Base-by-base conservation (phyloP, 2,888 invertebrate species). In the Ecliptopera silaceata region DNA sequence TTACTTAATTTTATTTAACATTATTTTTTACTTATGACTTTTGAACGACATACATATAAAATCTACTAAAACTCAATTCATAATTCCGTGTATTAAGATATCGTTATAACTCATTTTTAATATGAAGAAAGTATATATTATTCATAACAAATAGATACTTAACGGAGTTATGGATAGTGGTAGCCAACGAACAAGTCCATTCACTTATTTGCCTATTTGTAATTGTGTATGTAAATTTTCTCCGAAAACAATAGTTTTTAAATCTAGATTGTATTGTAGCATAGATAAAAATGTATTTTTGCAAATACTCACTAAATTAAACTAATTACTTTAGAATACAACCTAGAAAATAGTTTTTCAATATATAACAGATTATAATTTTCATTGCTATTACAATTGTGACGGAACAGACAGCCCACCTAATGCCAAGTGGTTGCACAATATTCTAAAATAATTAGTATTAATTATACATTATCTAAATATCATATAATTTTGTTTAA, bases 251-350 rank as follows among this genome's bases (percentile, higher is more conserved):
- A 18, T 3, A 26, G 8, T 26, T 26, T 5, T 26, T 44, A 31
- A 31, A 44, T 17, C 11, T 44, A 44, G 31, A 44, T 31, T 44
- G 22, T 47, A 36, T 12, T 4, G 31, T 31, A 39, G 26, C 38
- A 48, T n/a, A 29, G 18, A 6, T 39, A 41, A 31, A 49, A 43
- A 11, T 49, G 31, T 52, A 36, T 38, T 45, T 45, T 45, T 44
- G 52, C 52, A 45, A 52, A 51, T 45, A 52, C 52, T 52, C 52
- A 52, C 52, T 26, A 0, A n/a, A 29, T 11, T 12, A 4, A 1
- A 20, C 26, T 31, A 8, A 38, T 39, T 44, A 45, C 26, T 45
- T 52, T 31, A 31, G 17, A 49, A 49, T 49, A 20, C 20, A 12
- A 20, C 18, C 1, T 13, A 32, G 6, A 12, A 4, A 12, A n/a